Evolutionary conservation across 2,888 invertebrate species (phyloP), one percentile per base, ranked within the genome.

Genomic region (Chaitophorus viminalis): DNA sequence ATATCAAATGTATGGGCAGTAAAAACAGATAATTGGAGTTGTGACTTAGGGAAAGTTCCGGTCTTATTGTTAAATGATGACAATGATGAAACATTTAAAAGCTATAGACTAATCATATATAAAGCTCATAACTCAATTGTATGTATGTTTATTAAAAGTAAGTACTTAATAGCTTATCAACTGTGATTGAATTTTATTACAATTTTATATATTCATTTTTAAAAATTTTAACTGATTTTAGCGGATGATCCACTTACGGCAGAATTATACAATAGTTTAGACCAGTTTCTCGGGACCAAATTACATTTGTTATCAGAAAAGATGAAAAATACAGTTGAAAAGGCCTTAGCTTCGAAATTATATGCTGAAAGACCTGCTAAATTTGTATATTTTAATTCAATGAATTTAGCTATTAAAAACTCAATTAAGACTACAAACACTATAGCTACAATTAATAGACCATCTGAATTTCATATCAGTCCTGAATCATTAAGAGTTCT

Each of bases 321-420:
- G 6, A 87, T 87, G 60, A 87, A 87, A 65, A 87, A 81, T 81
- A n/a, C 74, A 33, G 75, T 87, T n/a, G 87, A 87, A 46, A 87
- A 87, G n/a, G 60, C 39, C 17, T 39, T 65, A n/a, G 39, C 31
- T 54, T 81, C 79, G 6, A 87, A 87, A 81, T 70, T 81, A 31
- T 60, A 81, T 25, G 39, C 46, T 60, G 87, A 81, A 60, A 87
- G 87, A 81, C 87, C 87, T n/a, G 87, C 87, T 18, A 87, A 72
- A 81, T 87, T 87, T 81, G 79, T 87, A 18, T 87, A 87, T 52
- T 87, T 87, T 39, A 87, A 87, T 74, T 81, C 81, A 29, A 87
- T 87, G 87, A 87, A 87, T 81, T 81, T 87, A 81, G 87, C 87
- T 18, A 87, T 87, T 72, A 87, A 87, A 81, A 87, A 87, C 81